Percentiles rank a stretch among this genome's conserved stretches.
phyloP scores from a whole-genome alignment of 2,797 vertebrate genomes.

The Fundulus diaphanus region DNA sequence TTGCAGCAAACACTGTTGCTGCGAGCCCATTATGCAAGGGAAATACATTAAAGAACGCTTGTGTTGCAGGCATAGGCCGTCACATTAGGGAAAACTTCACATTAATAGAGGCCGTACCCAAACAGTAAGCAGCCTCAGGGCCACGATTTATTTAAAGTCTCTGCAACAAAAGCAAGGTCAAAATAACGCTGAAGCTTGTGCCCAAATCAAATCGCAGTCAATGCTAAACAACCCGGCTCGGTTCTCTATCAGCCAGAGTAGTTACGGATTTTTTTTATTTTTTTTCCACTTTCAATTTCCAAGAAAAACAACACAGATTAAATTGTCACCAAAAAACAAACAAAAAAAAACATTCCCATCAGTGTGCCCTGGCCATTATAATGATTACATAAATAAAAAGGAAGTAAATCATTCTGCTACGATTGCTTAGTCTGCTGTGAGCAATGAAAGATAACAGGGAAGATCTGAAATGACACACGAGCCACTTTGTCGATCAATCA shows the following conservation, averaged over 20 bases:
- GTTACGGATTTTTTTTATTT: not conserved
- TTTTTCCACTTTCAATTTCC: constrained; percentile 1
- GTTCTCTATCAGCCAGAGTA: no score
- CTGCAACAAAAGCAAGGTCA: constrained; percentile 19
- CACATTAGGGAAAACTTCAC: constrained; percentile 38
- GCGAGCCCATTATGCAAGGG: constrained; percentile 33
- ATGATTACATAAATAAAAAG: constrained; percentile 40
- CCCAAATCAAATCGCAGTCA: constrained; percentile 10
- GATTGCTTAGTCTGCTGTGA: constrained; percentile 7
- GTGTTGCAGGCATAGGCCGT: constrained; percentile 10
- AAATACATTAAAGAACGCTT: constrained; percentile 44
- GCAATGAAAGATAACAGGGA: constrained; percentile 33
- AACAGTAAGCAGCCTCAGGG: constrained; percentile 35
- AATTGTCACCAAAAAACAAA: constrained; percentile 13
- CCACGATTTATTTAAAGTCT: constrained; percentile 30
- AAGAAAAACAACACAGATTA: constrained; percentile 7
- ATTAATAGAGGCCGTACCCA: constrained; percentile 31
- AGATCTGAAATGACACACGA: constrained; percentile 40
- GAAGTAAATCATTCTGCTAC: constrained; percentile 38
- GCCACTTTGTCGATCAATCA: constrained; percentile 67
- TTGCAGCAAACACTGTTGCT: constrained; percentile 13
- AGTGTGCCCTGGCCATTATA: constrained; percentile 16
- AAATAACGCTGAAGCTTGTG: constrained; percentile 6
- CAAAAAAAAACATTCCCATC: constrained; percentile 16
- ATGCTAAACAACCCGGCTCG: not conserved